Evolutionary conservation across 2,797 vertebrate genomes (phyloP), one percentile per base, ranked within the genome.

Genomic region (Bradypodion pumilum): DNA sequence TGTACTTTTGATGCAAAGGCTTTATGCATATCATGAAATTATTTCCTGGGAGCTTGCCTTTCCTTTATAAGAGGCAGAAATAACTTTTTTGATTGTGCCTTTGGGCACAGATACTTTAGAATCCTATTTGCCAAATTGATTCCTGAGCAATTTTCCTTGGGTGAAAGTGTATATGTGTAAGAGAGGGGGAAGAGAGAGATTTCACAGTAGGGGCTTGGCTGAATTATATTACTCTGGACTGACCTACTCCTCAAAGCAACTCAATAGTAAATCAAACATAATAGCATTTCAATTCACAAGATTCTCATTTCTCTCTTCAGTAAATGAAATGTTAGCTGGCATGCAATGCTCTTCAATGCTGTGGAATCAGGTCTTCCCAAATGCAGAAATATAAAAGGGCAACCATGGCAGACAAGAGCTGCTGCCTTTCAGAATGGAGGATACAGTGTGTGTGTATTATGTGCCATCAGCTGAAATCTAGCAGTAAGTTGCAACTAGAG

Each of bases 91-190:
- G 35, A 84, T 85, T 92, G 56, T 91, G 44, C 86, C 78, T 93
- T 63, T 93, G 80, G 80, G 84, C 86, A 87, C 65, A 87, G 80
- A 66, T 85, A 86, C 74, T 87, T 87, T 89, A 87, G 89, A 93
- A 87, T 89, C 88, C 63, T 87, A 27, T 88, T 88, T 85, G 80
- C 40, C 81, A 89, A 92, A 91, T 91, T 1, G 5, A 84, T 93
- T 93, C 91, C 76, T 87, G 83, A 90, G 85, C 83, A 84, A 62
- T 81, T 91, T 93, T 82, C 87, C 92, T 89, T 90, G 78, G 74
- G 76, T 88, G 83, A 91, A 88, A 49, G 72, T 37, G 63, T 78
- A 70, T 84, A 74, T 27, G 69, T 70, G 52, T 5, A 21, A 56
- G 52, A 5, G 52, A 15, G 52, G 13, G 52, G 21, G 52, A 21